Evolutionary conservation across 2,797 vertebrate species (phyloP).

Genomic region (Discoglossus pictus): DNA sequence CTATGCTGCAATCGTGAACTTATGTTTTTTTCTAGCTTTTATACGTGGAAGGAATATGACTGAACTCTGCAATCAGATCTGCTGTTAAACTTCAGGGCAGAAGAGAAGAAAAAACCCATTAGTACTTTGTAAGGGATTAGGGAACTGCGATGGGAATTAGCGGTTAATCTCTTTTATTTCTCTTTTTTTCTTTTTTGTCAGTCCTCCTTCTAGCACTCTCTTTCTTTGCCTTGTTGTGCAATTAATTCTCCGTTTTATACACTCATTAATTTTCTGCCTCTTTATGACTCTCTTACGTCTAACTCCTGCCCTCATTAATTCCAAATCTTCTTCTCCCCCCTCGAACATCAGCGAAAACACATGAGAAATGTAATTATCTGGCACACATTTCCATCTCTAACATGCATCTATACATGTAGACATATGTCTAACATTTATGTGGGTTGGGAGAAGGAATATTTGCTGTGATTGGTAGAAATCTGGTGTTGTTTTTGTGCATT

Average conservation of each 20-base stretch:
- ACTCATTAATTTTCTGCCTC: conserved; percentile 46
- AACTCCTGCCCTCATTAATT: conserved; percentile 41
- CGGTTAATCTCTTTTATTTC: conserved; percentile 49
- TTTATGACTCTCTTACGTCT: conserved; percentile 44
- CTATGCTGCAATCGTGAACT: too few relatives aligned
- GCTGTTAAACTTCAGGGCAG: conserved; percentile 9
- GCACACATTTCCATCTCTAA: too few relatives aligned
- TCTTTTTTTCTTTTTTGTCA: conserved; percentile 48
- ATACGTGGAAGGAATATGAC: too few relatives aligned
- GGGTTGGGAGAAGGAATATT: too few relatives aligned
- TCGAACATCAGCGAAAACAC: conserved; percentile 3
- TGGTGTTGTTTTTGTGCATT: conserved; percentile 5
- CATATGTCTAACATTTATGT: too few relatives aligned
- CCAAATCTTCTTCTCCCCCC: conserved; percentile 29
- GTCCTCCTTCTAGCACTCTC: conserved; percentile 24
- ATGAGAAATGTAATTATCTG: conserved; percentile 16
- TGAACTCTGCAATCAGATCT: conserved; percentile 2
- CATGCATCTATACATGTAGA: too few relatives aligned
- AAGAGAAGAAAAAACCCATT: conserved; percentile 15
- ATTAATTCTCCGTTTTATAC: conserved; percentile 49
- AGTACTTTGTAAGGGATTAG: conserved; percentile 49
- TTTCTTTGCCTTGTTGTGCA: conserved; percentile 45
- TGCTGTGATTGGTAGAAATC: conserved; percentile 29
- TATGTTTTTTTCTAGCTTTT: too few relatives aligned
- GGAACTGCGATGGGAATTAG: conserved; percentile 45